Evolutionary conservation across 2,797 vertebrate species (phyloP).

Genomic region (Allobates femoralis): DNA sequence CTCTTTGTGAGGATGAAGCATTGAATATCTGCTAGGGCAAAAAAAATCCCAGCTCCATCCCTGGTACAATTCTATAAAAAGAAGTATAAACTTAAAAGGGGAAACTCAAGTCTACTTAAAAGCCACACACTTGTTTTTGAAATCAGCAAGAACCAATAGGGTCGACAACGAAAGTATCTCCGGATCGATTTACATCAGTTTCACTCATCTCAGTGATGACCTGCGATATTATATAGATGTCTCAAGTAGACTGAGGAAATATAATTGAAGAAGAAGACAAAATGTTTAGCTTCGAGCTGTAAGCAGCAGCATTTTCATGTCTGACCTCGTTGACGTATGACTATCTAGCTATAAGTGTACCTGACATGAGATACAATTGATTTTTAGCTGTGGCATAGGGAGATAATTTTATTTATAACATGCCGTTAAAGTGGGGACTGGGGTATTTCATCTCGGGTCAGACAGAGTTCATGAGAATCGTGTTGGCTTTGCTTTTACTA

Average conservation of each 20-base stretch:
- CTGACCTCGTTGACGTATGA: neutral
- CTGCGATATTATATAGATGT: slow-evolving; percentile 2
- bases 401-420: slow-evolving; percentile 53
- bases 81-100: neutral
- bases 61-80: neutral
- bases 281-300: slow-evolving; percentile 11
- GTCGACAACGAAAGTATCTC: neutral
- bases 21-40: neutral
- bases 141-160: neutral
- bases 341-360: neutral
- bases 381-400: slow-evolving; percentile 42
- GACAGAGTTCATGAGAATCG: slow-evolving; percentile 30
- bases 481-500: slow-evolving; percentile 8
- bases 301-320: neutral
- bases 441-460: slow-evolving; percentile 37
- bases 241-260: neutral
- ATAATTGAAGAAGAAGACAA: neutral
- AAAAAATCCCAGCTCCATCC: neutral
- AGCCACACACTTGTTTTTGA: neutral
- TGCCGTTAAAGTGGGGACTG: slow-evolving; percentile 31
- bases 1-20: neutral
- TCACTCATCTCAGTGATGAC: neutral
- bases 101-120: neutral
- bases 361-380: slow-evolving; percentile 34
- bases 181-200: slow-evolving; percentile 1